Percentiles rank a stretch among this genome's conserved stretches.
Evolutionary conservation across 2,797 vertebrate genomes (phyloP).

Genomic region (Acomys russatus): DNA sequence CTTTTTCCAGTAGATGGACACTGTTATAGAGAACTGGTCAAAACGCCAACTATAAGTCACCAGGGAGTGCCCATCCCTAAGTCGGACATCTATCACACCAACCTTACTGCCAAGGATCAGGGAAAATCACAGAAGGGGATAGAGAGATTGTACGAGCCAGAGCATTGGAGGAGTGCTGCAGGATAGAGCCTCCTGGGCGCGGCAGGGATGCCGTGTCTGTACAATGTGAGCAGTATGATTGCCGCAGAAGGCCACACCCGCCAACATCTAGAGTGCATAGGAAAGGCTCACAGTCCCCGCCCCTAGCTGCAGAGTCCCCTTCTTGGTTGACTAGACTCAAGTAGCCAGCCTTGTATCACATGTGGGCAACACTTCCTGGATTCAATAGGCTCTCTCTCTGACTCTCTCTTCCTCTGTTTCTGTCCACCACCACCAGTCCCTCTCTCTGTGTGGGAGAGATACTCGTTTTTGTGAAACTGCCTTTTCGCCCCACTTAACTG

Average conservation of each 20-base stretch:
- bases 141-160: neutral
- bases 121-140: neutral
- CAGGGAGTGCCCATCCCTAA: neutral
- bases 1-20: neutral
- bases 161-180: neutral
- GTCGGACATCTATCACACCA: neutral
- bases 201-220: neutral
- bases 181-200: neutral
- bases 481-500: neutral
- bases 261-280: neutral
- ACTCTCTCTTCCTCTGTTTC: neutral
- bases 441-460: too few relatives aligned
- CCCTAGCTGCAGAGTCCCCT: neutral
- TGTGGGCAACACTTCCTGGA: neutral
- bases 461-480: neutral
- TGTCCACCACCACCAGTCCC: neutral
- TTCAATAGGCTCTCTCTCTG: neutral
- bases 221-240: neutral
- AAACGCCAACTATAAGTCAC: neutral
- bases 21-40: neutral
- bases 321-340: neutral
- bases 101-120: neutral
- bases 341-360: neutral
- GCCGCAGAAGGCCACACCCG: neutral
- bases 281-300: neutral